Conservation (phyloP, 2,888 invertebrate genomes). For the Villa cingulata region DNA sequence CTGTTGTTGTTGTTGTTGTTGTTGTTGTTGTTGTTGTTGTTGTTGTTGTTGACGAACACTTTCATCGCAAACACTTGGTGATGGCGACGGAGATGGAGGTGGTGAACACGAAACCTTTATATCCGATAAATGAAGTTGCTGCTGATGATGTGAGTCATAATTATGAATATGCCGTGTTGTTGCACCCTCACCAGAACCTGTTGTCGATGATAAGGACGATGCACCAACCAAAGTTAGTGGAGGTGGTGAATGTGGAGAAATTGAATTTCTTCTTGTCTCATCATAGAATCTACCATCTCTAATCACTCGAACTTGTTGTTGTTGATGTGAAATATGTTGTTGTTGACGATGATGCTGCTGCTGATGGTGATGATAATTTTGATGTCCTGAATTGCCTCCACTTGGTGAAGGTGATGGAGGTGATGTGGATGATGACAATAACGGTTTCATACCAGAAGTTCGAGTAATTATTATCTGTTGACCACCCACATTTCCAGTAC, state of each 20-base stretch:
- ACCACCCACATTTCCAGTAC: not conserved
- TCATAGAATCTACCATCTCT: constrained; percentile 35
- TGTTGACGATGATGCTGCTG: constrained; percentile 22
- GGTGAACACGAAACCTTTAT: not conserved
- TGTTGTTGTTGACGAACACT: not conserved
- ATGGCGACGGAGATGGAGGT: not conserved
- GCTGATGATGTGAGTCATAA: constrained; percentile 1
- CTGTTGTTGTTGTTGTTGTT: constrained; percentile 13
- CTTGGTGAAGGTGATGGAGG: not conserved
- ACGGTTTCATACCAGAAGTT: constrained; percentile 5
- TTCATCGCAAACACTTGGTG: not conserved
- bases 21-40: constrained; percentile 3
- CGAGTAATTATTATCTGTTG: constrained; percentile 8
- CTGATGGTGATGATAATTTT: constrained; percentile 13
- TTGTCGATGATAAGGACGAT: not conserved
- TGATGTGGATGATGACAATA: constrained; percentile 9
- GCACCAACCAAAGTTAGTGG: not conserved
- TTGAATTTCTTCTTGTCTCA: constrained; percentile 18
- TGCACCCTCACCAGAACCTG: not conserved
- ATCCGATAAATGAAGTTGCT: not conserved
- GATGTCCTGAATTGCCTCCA: not conserved
- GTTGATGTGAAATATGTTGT: constrained; percentile 10
- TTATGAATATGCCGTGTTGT: constrained; percentile 8
- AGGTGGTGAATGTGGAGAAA: constrained; percentile 12
- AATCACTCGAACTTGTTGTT: constrained; percentile 34